Conservation (phyloP, 2,797 vertebrate genomes). For the Triplophysa bombifrons region DNA sequence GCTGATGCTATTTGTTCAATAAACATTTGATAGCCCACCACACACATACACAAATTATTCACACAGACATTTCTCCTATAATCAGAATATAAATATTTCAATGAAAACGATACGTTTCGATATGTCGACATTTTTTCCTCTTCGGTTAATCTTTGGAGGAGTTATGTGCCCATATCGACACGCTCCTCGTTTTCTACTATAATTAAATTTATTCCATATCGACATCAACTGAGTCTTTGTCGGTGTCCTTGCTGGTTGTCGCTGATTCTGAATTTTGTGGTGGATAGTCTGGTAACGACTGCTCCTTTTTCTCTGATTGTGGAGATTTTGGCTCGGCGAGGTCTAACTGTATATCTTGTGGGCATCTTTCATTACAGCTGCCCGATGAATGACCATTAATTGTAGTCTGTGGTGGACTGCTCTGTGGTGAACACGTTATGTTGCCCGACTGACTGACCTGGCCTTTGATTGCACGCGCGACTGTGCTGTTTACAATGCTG, state of each 20-base stretch:
- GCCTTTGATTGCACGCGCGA: conserved; percentile 59
- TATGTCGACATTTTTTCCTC: conserved; percentile 63
- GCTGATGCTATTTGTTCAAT: conserved; percentile 59
- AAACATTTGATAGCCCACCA: conserved; percentile 66
- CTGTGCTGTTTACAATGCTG: conserved; percentile 59
- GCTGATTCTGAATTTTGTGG: conserved; percentile 68
- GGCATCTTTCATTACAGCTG: conserved; percentile 70
- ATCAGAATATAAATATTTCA: conserved; percentile 64
- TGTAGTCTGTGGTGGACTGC: conserved; percentile 68
- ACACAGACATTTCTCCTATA: conserved; percentile 57
- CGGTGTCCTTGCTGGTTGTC: conserved; percentile 71
- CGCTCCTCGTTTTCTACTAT: conserved; percentile 37
- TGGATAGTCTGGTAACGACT: conserved; percentile 74
- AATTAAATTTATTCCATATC: conserved; percentile 83
- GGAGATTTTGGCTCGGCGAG: conserved; percentile 67
- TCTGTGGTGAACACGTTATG: conserved; percentile 67
- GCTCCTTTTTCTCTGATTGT: conserved; percentile 74
- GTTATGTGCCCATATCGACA: conserved; percentile 29
- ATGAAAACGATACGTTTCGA: conserved; percentile 62
- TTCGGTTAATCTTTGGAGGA: conserved; percentile 71
- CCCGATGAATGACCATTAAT: conserved; percentile 72
- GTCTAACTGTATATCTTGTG: conserved; percentile 67
- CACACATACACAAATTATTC: conserved; percentile 66
- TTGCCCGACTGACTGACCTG: conserved; percentile 65
- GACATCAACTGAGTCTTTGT: conserved; percentile 83